Conservation (phyloP, 2,113 vertebrate species). For the Phainopepla nitens region DNA sequence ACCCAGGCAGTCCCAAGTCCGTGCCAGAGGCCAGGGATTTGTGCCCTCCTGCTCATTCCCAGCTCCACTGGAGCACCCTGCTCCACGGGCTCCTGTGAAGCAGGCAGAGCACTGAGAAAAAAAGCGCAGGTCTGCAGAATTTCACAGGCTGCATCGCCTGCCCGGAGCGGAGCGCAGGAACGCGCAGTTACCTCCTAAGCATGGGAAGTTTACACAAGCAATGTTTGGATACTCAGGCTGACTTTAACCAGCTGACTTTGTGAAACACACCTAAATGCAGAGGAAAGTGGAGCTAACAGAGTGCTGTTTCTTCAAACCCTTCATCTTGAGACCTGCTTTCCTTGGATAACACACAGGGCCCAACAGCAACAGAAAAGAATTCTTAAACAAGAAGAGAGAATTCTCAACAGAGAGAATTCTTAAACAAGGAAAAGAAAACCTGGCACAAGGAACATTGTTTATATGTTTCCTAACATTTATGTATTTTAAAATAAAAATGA, state of each 20-base stretch:
- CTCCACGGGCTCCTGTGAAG: accelerated
- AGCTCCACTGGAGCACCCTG: accelerated
- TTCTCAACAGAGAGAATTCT: not conserved
- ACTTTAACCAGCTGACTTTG: conserved; percentile 29
- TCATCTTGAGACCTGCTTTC: not conserved
- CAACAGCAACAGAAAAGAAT: not conserved
- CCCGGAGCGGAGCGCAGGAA: not conserved
- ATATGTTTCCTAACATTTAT: conserved; percentile 13
- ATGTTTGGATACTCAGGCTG: not conserved
- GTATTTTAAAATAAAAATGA: conserved; percentile 22
- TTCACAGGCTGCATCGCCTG: not conserved
- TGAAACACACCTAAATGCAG: not conserved
- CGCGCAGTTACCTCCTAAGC: not conserved
- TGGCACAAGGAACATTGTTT: not conserved
- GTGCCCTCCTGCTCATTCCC: not conserved
- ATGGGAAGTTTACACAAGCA: conserved; percentile 37
- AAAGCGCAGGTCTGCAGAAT: not conserved
- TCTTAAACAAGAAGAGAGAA: conserved; percentile 9
- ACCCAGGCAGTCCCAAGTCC: accelerated
- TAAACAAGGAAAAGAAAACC: not conserved
- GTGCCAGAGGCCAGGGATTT: not conserved
- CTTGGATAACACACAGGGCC: not conserved
- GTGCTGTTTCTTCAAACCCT: not conserved
- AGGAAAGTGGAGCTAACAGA: not conserved
- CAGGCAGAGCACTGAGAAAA: not conserved